Evolutionary conservation across 35 echinoderm and acorn worm genomes (phyloP), one percentile per base, ranked within the genome.

Genomic region (Strongylocentrotus purpuratus): DNA sequence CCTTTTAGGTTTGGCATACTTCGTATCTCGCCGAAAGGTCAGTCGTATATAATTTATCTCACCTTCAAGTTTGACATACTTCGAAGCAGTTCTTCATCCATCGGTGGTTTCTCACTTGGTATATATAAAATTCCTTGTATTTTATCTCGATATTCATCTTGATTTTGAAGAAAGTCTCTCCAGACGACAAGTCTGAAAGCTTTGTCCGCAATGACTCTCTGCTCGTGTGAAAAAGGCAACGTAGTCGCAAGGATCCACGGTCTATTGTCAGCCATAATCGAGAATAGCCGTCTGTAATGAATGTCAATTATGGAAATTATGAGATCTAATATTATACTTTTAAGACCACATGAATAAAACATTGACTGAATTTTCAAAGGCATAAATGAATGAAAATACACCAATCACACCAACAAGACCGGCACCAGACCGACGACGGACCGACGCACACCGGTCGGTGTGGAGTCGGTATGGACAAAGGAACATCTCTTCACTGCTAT

Each of bases 1-100:
- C n/a, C 20, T 11, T 9, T 87, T 20, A 35, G 33, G 86, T 32
- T 87, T 20, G 6, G 33, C 20, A 31, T 9, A 10, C 33, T 31
- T 14, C 35, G 35, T 41, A 41, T 41, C 35, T 41, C 35, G 3
- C 35, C 52, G 52, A 59, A 12, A 58, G 11, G 52, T 59, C 17
- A 14, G 1, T 59, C 17, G 9, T 59, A 59, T 10, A 59, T 59
- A 59, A 59, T 59, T 7, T 25, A 89, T 93, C 91, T 47, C 91
- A 93, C 91, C 91, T 93, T 93, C 4, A 93, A 31, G 22, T 93
- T 93, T 13, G 91, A 47, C 28, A 93, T 93, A 58, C 91, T 93
- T 93, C 91, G 17, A 4, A 93, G 48, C 33, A 93, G 31, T 14
- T 93, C 91, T 58, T 93, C 91, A 22, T 2, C 5, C 31, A 93